These are phyloP conservation scores for Stenichneumon culpator DNA, from an alignment of 2,888 invertebrate species.

Conservation along the genomic window DNA sequence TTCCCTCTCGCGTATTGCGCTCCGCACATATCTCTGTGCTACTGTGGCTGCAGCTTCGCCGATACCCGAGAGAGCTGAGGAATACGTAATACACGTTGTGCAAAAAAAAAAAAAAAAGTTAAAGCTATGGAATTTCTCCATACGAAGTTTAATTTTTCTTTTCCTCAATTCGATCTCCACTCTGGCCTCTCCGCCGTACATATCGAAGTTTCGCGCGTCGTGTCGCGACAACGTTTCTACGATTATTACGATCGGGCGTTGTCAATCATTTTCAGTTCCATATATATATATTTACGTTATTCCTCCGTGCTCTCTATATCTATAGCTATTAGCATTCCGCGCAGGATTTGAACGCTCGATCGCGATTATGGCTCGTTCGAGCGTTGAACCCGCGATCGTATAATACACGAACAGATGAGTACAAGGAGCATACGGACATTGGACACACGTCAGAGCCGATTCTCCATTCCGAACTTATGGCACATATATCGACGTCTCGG, in stretches of 20 bases:
- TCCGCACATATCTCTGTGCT: background rate
- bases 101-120: background rate
- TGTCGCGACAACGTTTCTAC: slow-evolving; percentile 1
- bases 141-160: background rate
- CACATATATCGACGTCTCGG: background rate
- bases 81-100: background rate
- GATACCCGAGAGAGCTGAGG: background rate
- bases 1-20: background rate
- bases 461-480: background rate
- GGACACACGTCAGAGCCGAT: slow-evolving; percentile 2
- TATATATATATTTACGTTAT: background rate
- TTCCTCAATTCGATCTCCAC: background rate
- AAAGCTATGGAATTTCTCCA: background rate
- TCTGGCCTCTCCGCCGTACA: background rate
- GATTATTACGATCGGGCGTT: slow-evolving; percentile 20
- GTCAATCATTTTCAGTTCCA: slow-evolving; percentile 10
- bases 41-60: slow-evolving; percentile 1
- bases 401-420: slow-evolving; percentile 1
- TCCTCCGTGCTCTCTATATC: slow-evolving; percentile 8
- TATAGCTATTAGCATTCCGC: slow-evolving; percentile 24
- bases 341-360: slow-evolving; percentile 30
- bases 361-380: slow-evolving; percentile 24
- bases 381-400: slow-evolving; percentile 15
- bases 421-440: background rate
- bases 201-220: background rate